Evolutionary conservation across 2,113 vertebrate genomes (phyloP), one percentile per base, ranked within the genome.

Genomic region (Bubo blakistoni): DNA sequence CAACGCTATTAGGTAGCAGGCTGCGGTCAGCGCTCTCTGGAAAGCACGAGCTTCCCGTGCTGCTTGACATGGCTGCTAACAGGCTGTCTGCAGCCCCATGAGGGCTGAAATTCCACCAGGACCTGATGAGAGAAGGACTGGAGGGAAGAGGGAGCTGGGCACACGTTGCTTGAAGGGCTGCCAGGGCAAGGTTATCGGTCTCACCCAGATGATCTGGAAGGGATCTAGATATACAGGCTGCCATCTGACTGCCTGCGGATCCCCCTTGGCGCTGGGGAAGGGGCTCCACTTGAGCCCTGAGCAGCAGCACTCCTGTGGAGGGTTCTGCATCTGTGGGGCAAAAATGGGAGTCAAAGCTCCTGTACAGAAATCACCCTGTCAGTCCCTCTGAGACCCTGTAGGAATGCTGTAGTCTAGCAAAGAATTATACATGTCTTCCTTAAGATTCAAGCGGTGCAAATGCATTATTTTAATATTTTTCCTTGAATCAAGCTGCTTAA

Each of bases 21-120:
- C 16, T 61, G 46, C 29, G 32, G 59, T 8, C 1, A 0, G 15
- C 32, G 49, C 40, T 65, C 81, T 54, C 71, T 59, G 46, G 74
- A 82, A 94, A 93, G 62, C 71, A 83, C 0, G 0, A 91, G 54
- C 34, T 78, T 57, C 38, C 29, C 0, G 0, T 13, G 32, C 51
- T 0, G 0, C 51, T 49, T 36, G 21, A 46, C 46, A n/a, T 0
- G 1, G 40, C 67, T 72, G 62, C 27, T 0, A 0, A 71, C n/a
- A 84, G 44, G 54, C 52, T 63, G 58, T 47, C 47, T 46, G 17
- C 63, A 65, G 65, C 51, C 42, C 44, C 2, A 1, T 0, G 1
- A 71, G 54, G 12, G 19, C 7, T 61, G 18, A n/a, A 65, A 86
- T 80, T 81, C 55, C 73, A 84, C 27, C 6, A 6, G 24, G 59